A percentile compares a stretch with the other conserved stretches of the same genome.
Evolutionary conservation across 2,113 vertebrate species (phyloP).

Genomic region (Myiozetetes cayanensis): DNA sequence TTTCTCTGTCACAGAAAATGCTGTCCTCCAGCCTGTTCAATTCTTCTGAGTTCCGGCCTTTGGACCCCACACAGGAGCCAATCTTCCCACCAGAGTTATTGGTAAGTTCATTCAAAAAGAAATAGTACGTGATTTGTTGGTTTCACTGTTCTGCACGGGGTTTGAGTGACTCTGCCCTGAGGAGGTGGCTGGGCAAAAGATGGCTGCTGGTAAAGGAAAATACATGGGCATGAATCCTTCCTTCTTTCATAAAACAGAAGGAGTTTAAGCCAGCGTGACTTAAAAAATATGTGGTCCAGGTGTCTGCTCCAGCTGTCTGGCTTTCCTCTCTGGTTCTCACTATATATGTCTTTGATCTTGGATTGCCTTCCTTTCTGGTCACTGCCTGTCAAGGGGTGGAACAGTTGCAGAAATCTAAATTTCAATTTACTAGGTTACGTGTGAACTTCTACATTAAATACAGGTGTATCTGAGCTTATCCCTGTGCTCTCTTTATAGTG

Average conservation of each 20-base stretch:
- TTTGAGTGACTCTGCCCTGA: neutral
- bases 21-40: constrained; percentile 74
- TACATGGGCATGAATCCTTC: neutral
- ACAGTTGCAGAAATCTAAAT: neutral
- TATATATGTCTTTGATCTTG: neutral
- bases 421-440: neutral
- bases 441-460: neutral
- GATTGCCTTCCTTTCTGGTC: neutral
- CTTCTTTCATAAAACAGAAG: neutral
- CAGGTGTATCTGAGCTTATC: neutral
- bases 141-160: neutral
- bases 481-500: neutral
- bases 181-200: neutral
- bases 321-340: neutral
- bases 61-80: constrained; percentile 92
- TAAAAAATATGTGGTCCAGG: neutral
- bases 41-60: constrained; percentile 82
- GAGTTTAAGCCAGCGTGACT: neutral
- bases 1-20: constrained; percentile 48
- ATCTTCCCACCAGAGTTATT: constrained; percentile 94
- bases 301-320: neutral
- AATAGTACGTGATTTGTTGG: neutral
- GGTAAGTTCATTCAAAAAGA: constrained; percentile 65
- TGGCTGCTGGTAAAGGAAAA: neutral
- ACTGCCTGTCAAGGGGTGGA: neutral